phyloP scores from a whole-genome alignment of 2,113 vertebrate species.

The Prolemur simus region DNA sequence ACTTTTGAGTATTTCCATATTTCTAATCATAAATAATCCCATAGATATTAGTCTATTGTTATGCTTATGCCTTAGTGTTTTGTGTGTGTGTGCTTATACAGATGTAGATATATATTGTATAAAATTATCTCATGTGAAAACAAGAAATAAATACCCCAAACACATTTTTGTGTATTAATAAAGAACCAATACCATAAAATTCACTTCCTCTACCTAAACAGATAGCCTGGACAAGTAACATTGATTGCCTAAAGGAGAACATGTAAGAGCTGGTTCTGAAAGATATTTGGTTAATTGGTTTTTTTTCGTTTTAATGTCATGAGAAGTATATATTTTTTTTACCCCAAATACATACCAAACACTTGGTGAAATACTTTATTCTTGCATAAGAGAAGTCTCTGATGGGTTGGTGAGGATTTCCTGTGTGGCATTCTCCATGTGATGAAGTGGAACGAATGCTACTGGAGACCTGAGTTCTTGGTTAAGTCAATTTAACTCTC shows the following conservation, averaged over 20 bases:
- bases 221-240: background rate
- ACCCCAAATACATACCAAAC: background rate
- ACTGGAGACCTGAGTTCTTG: background rate
- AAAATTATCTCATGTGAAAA: background rate
- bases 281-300: background rate
- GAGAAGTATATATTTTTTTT: background rate
- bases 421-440: background rate
- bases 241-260: background rate
- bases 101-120: background rate
- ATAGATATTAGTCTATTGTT: background rate
- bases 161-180: background rate
- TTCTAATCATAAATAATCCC: background rate
- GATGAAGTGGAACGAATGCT: background rate
- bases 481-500: background rate
- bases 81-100: background rate
- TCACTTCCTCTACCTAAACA: background rate
- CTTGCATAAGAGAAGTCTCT: background rate
- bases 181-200: background rate
- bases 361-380: conserved; percentile 1
- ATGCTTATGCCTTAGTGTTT: background rate
- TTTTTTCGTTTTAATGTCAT: background rate
- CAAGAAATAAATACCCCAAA: background rate
- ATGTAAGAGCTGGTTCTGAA: background rate
- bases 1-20: background rate
- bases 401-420: background rate